Evolutionary conservation across 2,888 invertebrate species (phyloP).

Genomic region (Hyalella azteca): DNA sequence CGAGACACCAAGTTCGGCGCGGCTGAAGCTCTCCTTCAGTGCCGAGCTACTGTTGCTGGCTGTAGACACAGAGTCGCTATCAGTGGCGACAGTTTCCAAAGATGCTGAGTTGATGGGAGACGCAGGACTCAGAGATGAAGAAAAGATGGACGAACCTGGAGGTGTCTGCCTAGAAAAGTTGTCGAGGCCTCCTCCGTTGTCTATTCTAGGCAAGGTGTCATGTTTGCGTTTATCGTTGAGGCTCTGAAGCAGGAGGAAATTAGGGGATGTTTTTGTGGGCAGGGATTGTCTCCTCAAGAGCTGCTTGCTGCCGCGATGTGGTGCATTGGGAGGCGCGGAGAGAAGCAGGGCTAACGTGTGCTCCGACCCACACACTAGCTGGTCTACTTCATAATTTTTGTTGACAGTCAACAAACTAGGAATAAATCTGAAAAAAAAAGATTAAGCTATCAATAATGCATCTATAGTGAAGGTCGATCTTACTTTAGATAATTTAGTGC

Average conservation of each 20-base stretch:
- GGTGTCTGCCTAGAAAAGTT: not conserved
- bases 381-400: conserved; percentile 64
- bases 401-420: conserved; percentile 43
- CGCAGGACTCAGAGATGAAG: not conserved
- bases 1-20: not conserved
- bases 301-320: not conserved
- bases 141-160: not conserved
- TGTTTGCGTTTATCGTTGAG: conserved; percentile 15
- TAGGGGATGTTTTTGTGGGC: not conserved
- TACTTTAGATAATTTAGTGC: too few species aligned
- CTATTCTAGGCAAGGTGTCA: conserved; percentile 7
- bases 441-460: too few species aligned
- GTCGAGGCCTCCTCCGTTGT: not conserved
- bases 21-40: not conserved
- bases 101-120: conserved; percentile 25
- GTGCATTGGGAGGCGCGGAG: not conserved
- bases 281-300: conserved; percentile 21
- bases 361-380: conserved; percentile 77
- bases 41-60: conserved; percentile 26
- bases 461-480: too few species aligned
- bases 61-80: conserved; percentile 22
- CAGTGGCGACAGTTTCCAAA: conserved; percentile 1
- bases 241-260: not conserved
- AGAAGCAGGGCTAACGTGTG: conserved; percentile 73
- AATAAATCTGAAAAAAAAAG: conserved; percentile 52